Conservation (phyloP, 2,888 invertebrate species). For the Buathra laborator region DNA sequence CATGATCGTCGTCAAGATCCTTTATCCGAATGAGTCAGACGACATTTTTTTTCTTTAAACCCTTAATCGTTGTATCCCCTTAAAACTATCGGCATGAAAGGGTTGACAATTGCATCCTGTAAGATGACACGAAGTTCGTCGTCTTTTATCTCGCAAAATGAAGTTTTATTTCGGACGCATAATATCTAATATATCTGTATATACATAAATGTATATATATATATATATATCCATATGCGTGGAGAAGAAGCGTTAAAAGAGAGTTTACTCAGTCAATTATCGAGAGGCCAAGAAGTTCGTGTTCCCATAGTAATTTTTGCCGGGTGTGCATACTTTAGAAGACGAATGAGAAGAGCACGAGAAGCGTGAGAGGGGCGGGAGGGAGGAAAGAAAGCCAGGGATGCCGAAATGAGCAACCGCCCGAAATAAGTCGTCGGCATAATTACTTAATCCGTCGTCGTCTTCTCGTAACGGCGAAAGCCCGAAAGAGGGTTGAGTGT, state of each 20-base stretch:
- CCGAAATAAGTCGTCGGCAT: constrained; percentile 71
- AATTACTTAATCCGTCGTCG: constrained; percentile 72
- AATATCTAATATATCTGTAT: not conserved
- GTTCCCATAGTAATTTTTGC: constrained; percentile 67
- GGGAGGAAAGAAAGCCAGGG: constrained; percentile 46
- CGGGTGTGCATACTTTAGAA: constrained; percentile 66
- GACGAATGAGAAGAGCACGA: constrained; percentile 6
- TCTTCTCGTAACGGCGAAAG: constrained; percentile 2
- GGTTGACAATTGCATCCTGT: constrained; percentile 33
- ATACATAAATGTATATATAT: not conserved
- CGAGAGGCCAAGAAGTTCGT: constrained; percentile 53
- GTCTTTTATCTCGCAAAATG: constrained; percentile 39
- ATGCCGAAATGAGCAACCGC: constrained; percentile 69
- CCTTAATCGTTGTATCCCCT: not conserved
- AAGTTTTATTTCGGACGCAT: constrained; percentile 19
- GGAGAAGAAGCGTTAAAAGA: constrained; percentile 40
- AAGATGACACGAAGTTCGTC: constrained; percentile 3
- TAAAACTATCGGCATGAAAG: not conserved
- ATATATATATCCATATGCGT: not conserved
- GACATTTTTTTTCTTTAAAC: not conserved
- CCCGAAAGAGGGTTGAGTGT: not conserved
- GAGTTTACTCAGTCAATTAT: constrained; percentile 65
- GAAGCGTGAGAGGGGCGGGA: constrained; percentile 11
- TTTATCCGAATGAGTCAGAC: not conserved
- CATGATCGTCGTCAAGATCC: not conserved